Evolutionary conservation across 1,140 invertebrate genomes (phyloP).

Genomic region (Conus betulinus): DNA sequence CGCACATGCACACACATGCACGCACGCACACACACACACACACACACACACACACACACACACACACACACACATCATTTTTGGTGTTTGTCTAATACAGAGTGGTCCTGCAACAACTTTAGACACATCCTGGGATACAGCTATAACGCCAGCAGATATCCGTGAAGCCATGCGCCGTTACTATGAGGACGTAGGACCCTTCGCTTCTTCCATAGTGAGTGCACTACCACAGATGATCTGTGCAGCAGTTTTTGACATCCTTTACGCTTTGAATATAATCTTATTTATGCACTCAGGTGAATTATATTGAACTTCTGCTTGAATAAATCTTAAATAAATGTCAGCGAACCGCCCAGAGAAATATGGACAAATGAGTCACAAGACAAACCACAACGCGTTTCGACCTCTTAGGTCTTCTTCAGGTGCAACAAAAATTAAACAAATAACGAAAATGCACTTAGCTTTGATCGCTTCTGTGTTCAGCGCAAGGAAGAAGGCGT

Average conservation of each 20-base stretch:
- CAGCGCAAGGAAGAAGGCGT: too few relatives aligned
- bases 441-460: too few relatives aligned
- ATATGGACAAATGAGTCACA: too few relatives aligned
- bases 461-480: too few relatives aligned
- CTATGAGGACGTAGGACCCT: slow-evolving; percentile 70
- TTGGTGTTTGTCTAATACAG: slow-evolving; percentile 29
- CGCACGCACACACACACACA: background rate
- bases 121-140: slow-evolving; percentile 63
- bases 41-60: background rate
- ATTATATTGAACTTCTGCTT: too few relatives aligned
- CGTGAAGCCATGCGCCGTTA: slow-evolving; percentile 79
- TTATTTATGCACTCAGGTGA: too few relatives aligned
- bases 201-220: slow-evolving; percentile 72
- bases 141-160: slow-evolving; percentile 79
- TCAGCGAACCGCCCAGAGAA: too few relatives aligned
- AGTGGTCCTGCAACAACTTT: slow-evolving; percentile 53
- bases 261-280: too few relatives aligned
- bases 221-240: background rate
- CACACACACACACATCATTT: background rate
- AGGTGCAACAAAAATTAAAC: too few relatives aligned
- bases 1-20: background rate
- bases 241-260: background rate
- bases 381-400: too few relatives aligned
- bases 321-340: too few relatives aligned
- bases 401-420: too few relatives aligned